Base-by-base conservation (phyloP, 2,113 vertebrate genomes). In the Strix uralensis region DNA sequence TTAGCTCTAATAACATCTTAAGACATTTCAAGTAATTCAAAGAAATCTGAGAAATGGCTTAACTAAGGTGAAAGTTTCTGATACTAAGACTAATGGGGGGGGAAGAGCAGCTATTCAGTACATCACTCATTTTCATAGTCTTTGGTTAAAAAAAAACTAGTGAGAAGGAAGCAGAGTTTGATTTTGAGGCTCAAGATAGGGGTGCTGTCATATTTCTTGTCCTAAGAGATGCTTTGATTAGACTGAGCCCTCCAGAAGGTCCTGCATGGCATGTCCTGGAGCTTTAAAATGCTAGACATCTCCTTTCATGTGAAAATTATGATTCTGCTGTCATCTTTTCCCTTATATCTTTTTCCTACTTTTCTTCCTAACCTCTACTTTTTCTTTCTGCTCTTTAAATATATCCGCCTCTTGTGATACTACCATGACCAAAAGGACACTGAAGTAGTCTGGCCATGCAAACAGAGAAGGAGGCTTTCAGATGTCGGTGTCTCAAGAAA, bases 401-500 rank as follows among this genome's bases (percentile, higher is more conserved):
- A 22, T 42, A 78, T 58, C 17, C 26, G 29, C 47, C 38, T 86
- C 36, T 85, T 74, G 38, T 82, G 47, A 80, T 88, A 57, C 57
- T 75, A 36, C 51, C 34, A 63, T 30, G 49, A 87, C 49, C 54
- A 61, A 91, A 81, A 87, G 42, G 55, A 90, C 55, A 74, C 27
- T 78, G 55, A 57, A 70, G 27, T 61, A 30, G 65, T 87, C 61
- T 81, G 59, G 69, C 78, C 65, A 70, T 44, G 69, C 30, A 91
- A 88, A 92, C 38, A 73, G 23, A 90, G 70, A n/a, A 69, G 38
- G 51, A 89, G 21, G n/a, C 26, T 82, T 96, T 94, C 81, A 96
- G 81, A 93, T 77, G 44, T 63, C 70, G 79, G n/a, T 52, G n/a
- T 90, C 42, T 85, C 38, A 47, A 51, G 36, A 27, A 90, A 81